Evolutionary conservation across 2,113 vertebrate genomes (phyloP).

Genomic region (human): DNA sequence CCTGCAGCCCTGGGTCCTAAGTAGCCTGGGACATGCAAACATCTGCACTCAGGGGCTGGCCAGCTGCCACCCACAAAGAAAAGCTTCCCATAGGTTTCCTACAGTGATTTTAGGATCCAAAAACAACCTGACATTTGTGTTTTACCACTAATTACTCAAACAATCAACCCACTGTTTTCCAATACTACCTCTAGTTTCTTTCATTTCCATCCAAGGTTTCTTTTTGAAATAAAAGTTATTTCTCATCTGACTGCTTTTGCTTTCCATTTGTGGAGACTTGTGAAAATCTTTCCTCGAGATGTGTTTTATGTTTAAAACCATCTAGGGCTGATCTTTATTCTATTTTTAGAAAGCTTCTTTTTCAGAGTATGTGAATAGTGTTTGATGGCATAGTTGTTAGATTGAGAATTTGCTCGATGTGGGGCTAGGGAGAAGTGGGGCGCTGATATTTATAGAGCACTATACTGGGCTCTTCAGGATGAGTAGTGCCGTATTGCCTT

Average conservation of each 20-base stretch:
- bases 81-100: neutral
- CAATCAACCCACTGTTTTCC: constrained; percentile 35
- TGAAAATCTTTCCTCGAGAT: neutral
- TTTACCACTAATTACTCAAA: constrained; percentile 35
- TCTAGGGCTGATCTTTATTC: neutral
- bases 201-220: constrained; percentile 39
- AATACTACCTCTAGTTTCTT: constrained; percentile 15
- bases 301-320: neutral
- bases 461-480: neutral
- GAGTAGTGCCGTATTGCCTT: neutral
- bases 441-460: neutral
- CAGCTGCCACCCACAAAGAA: neutral
- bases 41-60: neutral
- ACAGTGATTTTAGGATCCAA: neutral
- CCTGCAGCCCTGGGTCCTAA: neutral
- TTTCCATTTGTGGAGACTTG: neutral
- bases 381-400: neutral
- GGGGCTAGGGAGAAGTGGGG: neutral
- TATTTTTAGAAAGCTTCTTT: neutral
- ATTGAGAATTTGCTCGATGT: neutral
- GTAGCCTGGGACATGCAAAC: neutral
- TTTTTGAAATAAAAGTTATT: constrained; percentile 23
- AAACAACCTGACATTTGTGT: constrained; percentile 43
- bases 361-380: neutral
- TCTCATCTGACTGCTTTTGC: neutral